A percentile compares a stretch with the other conserved stretches of the same genome.
Conservation (phyloP, 2,113 vertebrate species). For the Pomatostomus ruficeps region DNA sequence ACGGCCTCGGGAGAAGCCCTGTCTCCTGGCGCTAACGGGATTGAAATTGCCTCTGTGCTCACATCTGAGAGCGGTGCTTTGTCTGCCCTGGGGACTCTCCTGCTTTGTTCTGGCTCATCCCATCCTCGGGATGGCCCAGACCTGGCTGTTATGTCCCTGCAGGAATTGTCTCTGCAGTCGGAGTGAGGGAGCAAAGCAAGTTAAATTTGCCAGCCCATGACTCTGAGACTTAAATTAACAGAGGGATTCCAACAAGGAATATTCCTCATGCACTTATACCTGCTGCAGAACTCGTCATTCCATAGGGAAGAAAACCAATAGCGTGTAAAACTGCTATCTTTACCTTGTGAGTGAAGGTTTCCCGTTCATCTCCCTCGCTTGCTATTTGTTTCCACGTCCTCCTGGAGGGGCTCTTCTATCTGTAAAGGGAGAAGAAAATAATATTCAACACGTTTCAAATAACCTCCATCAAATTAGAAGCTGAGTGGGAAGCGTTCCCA, state of each 20-base stretch:
- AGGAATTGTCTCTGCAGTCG: neutral
- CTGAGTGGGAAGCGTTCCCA: neutral
- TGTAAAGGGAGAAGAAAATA: neutral
- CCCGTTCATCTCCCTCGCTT: neutral
- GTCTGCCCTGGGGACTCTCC: neutral
- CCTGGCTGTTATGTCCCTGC: neutral
- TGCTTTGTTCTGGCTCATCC: neutral
- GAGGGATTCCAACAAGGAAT: neutral
- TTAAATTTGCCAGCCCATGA: neutral
- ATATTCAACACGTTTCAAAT: neutral
- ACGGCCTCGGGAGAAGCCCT: neutral
- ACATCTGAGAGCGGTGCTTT: neutral
- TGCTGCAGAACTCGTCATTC: neutral
- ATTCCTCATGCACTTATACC: neutral
- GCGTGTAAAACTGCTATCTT: accelerated
- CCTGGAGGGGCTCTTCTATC: constrained; percentile 35
- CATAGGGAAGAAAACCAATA: neutral
- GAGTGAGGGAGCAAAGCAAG: neutral
- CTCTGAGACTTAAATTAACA: neutral
- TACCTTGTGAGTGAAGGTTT: neutral
- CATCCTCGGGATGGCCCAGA: neutral
- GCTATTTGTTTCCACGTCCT: neutral
- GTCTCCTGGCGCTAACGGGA: neutral
- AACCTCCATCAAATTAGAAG: neutral
- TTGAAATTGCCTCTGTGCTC: neutral